phyloP scores from a whole-genome alignment of 2,888 invertebrate species.

The Lasioglossum villosulum region DNA sequence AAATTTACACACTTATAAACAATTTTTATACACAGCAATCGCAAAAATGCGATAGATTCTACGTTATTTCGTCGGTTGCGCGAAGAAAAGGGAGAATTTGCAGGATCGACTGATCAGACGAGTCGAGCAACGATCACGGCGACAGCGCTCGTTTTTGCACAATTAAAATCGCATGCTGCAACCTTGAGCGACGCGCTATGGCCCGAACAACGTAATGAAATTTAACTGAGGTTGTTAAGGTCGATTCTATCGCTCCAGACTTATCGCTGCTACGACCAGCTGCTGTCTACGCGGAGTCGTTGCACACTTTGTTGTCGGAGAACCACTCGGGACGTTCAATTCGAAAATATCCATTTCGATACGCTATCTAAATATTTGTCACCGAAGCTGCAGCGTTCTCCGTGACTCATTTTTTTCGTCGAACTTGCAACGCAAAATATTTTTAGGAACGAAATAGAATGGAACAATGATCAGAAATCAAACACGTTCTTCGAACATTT shows the following conservation, averaged over 20 bases:
- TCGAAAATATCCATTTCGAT: not conserved
- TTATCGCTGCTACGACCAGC: slow-evolving; percentile 36
- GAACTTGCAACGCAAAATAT: not conserved
- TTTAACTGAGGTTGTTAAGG: slow-evolving; percentile 67
- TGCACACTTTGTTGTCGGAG: slow-evolving; percentile 3
- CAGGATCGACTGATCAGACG: not conserved
- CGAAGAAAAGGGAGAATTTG: not conserved
- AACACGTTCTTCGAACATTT: no score
- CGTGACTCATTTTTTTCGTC: not conserved
- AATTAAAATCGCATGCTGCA: slow-evolving; percentile 59
- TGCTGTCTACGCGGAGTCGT: slow-evolving; percentile 14
- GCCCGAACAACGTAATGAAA: slow-evolving; percentile 59
- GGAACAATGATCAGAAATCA: no score
- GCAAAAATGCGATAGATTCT: no score
- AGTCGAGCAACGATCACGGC: slow-evolving; percentile 40
- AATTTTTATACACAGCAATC: no score
- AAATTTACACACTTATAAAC: no score
- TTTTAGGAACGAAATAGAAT: no score
- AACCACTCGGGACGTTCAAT: not conserved
- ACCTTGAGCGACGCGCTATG: slow-evolving; percentile 45
- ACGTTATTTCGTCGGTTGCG: not conserved
- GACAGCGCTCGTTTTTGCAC: slow-evolving; percentile 48
- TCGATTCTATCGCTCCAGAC: slow-evolving; percentile 60
- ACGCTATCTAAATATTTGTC: not conserved
- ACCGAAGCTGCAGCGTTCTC: not conserved